These are phyloP conservation scores for Agonopterix heracliana DNA, from an alignment of 2,888 invertebrate genomes.

Conservation along the genomic window DNA sequence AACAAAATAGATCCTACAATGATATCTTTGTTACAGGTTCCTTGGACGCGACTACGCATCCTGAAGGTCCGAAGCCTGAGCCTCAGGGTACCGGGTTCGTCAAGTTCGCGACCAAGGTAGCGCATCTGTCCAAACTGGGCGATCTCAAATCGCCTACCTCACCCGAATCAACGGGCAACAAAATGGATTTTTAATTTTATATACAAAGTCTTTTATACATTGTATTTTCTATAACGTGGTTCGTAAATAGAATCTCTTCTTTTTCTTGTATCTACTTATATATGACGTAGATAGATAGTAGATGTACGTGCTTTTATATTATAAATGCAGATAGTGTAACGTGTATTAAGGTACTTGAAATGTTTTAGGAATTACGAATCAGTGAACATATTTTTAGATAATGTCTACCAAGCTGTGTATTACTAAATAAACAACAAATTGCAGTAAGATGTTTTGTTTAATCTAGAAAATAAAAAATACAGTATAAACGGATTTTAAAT, in stretches of 20 bases:
- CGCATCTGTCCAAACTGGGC: constrained; percentile 55
- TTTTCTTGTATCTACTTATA: not conserved
- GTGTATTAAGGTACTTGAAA: not conserved
- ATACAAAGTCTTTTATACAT: no score
- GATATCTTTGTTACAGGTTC: constrained; percentile 39
- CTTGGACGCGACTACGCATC: constrained; percentile 53
- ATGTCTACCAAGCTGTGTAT: not conserved
- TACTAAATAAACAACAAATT: constrained; percentile 35
- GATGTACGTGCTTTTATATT: not conserved
- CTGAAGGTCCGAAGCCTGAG: constrained; percentile 54
- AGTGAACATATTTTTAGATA: not conserved
- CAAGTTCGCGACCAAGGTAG: constrained; percentile 63
- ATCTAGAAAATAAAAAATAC: constrained; percentile 76
- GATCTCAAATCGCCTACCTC: constrained; percentile 57
- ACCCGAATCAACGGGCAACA: constrained; percentile 40
- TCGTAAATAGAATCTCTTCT: not conserved
- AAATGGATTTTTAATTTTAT: constrained; percentile 56
- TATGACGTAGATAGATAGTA: not conserved
- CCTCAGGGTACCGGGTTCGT: constrained; percentile 60
- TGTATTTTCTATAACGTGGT: no score
- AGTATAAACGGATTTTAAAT: constrained; percentile 75
- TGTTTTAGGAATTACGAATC: not conserved
- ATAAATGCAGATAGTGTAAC: not conserved
- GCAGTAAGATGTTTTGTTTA: constrained; percentile 74
- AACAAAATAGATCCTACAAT: no score